A percentile compares a stretch with the other conserved stretches of the same genome.
Conservation (phyloP, 1,140 invertebrate species). For the Cylas formicarius region DNA sequence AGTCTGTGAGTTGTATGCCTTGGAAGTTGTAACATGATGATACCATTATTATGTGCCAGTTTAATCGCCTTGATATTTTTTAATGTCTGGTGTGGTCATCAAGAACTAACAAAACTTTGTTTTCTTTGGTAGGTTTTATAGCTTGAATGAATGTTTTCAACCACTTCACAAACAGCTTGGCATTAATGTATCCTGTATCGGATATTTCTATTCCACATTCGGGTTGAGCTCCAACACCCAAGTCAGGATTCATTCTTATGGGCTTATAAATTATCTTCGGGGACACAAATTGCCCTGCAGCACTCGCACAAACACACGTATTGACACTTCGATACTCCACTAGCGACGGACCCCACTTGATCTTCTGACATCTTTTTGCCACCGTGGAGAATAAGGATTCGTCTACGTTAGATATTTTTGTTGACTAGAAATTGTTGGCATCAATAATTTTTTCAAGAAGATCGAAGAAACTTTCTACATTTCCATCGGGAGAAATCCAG, state of each 20-base stretch:
- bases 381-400: conserved; percentile 32
- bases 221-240: not conserved
- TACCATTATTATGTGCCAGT: not conserved
- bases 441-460: too few relatives aligned
- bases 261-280: not conserved
- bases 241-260: not conserved
- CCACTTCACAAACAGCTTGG: not conserved
- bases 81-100: not conserved
- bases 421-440: too few relatives aligned
- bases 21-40: not conserved
- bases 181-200: not conserved
- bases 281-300: not conserved
- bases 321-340: conserved; percentile 33
- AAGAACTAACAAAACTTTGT: not conserved
- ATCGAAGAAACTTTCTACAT: conserved; percentile 33
- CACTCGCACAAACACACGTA: conserved; percentile 20
- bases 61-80: not conserved
- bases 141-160: not conserved
- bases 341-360: conserved; percentile 33
- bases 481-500: conserved; percentile 37
- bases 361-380: conserved; percentile 27
- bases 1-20: not conserved
- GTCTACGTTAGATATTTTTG: conserved; percentile 35
- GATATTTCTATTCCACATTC: not conserved
- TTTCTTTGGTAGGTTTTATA: not conserved